phyloP scores from a whole-genome alignment of 2,888 invertebrate genomes.

The Caenorhabditis sp. region DNA sequence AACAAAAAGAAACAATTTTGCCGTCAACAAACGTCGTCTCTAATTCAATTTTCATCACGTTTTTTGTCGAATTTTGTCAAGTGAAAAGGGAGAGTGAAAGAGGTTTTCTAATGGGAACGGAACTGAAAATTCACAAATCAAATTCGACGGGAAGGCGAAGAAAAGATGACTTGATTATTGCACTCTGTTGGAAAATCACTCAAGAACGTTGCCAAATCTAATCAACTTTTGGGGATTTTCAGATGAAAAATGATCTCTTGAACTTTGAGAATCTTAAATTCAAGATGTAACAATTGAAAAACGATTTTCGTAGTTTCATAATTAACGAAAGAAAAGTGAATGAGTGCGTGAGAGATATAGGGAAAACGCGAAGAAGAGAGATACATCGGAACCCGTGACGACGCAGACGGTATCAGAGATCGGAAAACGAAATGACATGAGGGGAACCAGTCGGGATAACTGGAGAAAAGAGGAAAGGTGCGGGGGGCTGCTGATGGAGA shows the following conservation, averaged over 20 bases:
- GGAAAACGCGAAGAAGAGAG: slow-evolving; percentile 19
- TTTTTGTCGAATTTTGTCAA: background rate
- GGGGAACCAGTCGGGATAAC: slow-evolving; percentile 32
- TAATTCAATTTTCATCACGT: background rate
- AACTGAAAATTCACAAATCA: too few species aligned
- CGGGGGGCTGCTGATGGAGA: background rate
- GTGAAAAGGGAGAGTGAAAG: background rate
- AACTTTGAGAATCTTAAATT: too few species aligned
- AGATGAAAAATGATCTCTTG: too few species aligned
- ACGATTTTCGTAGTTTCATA: background rate
- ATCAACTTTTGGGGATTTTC: too few species aligned
- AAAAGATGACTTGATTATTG: too few species aligned
- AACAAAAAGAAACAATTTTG: background rate
- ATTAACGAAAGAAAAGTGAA: slow-evolving; percentile 23
- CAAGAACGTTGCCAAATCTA: too few species aligned
- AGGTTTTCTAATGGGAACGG: background rate
- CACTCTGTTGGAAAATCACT: too few species aligned
- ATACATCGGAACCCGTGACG: background rate
- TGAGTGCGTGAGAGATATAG: slow-evolving; percentile 12
- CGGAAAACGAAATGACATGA: slow-evolving; percentile 11
- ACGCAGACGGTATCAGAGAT: slow-evolving; percentile 36
- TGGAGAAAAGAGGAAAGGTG: background rate
- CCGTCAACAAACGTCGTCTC: too few species aligned
- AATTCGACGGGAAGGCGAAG: too few species aligned
- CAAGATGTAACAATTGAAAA: too few species aligned